Evolutionary conservation across 2,797 vertebrate species (phyloP).

Genomic region (Rhinophrynus dorsalis): DNA sequence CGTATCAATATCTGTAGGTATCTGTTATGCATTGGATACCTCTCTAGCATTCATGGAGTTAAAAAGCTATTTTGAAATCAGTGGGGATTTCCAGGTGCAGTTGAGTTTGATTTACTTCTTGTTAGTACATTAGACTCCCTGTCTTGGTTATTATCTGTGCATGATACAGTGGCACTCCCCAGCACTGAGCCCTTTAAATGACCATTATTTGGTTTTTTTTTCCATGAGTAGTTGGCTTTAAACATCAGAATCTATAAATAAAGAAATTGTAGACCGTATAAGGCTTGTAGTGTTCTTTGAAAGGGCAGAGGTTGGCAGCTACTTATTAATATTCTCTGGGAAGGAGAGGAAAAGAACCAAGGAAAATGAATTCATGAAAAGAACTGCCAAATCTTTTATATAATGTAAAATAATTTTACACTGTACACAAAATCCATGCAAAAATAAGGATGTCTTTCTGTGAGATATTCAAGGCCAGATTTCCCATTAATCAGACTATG

Average conservation of each 20-base stretch:
- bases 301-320: slow-evolving; percentile 42
- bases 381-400: background rate
- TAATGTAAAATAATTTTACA: background rate
- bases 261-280: slow-evolving; percentile 37
- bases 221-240: slow-evolving; percentile 18
- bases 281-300: slow-evolving; percentile 23
- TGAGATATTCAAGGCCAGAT: too few species aligned
- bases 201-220: slow-evolving; percentile 19
- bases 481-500: too few species aligned
- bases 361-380: slow-evolving; percentile 18
- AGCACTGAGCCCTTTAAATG: slow-evolving; percentile 7
- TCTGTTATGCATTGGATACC: too few species aligned
- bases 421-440: background rate
- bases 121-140: too few species aligned
- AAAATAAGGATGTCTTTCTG: too few species aligned
- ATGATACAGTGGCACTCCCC: too few species aligned
- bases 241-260: slow-evolving; percentile 30
- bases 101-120: too few species aligned
- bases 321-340: slow-evolving; percentile 41
- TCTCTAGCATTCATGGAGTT: too few species aligned
- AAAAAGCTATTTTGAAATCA: too few species aligned
- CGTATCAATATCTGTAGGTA: too few species aligned
- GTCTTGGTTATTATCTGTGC: background rate
- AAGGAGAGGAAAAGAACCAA: slow-evolving; percentile 18
- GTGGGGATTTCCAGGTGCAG: too few species aligned